Base-by-base conservation (phyloP, 2,888 invertebrate genomes). In the Chrysotoxum bicinctum region DNA sequence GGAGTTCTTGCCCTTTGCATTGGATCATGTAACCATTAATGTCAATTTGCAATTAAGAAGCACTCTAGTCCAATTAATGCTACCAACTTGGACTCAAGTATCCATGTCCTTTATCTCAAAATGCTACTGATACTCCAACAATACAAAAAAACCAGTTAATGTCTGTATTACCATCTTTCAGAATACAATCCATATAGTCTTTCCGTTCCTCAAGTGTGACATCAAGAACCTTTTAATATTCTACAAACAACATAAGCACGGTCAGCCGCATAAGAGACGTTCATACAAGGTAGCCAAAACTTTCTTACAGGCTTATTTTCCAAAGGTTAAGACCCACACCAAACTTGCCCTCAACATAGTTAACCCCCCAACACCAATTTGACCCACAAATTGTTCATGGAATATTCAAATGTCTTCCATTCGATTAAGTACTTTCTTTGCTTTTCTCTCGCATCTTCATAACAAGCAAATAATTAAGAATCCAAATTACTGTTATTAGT, bases 401-500 rank as follows among this genome's bases (percentile, higher is more conserved):
- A 75, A 84, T 84, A 84, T 84, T 80, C 84, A 84, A 84, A 80
- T 72, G 58, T 68, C 80, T 84, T 84, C 80, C 84, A 52, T 84
- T 68, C 84, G 75, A 84, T 84, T 80, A 80, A 80, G 80, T 72
- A 84, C 79, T 79, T 64, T 64, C 35, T 62, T 32, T 56, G 14
- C 68, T 45, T 64, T 43, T 23, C 23, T n/a, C 14, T 50, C 23
- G 50, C 26, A 37, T 37, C 64, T 66, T 21, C 60, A 30, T 72
- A 50, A 66, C 48, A 66, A 54, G 26, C 75, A 84, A 81, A 85
- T 85, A 85, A 85, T 85, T 85, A 85, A 81, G 85, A 81, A 85
- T 85, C 85, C 77, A 80, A 85, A 85, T 85, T 77, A 77, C 81
- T 80, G 81, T 81, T 85, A 85, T 85, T 85, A 81, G 76, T 77